Conservation (phyloP, 1,140 invertebrate genomes). For the Nasonia vitripennis region DNA sequence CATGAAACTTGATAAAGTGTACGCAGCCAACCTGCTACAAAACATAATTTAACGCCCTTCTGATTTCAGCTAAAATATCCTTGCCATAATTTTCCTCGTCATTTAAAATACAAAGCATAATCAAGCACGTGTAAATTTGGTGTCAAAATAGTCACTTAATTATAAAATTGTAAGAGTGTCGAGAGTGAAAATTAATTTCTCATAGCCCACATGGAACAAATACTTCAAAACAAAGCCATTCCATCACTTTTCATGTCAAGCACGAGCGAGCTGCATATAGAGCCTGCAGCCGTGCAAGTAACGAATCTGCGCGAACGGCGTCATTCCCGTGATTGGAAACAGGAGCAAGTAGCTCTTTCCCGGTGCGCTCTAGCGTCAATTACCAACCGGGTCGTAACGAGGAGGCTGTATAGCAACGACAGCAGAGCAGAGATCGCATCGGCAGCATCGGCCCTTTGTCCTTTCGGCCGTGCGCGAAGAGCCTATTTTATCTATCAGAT, state of each 20-base stretch:
- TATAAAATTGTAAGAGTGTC: too few relatives aligned
- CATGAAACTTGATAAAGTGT: too few relatives aligned
- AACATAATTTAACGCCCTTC: too few relatives aligned
- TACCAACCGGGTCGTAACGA: neutral
- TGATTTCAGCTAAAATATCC: too few relatives aligned
- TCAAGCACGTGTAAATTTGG: too few relatives aligned
- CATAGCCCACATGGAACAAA: too few relatives aligned
- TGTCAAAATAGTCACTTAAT: too few relatives aligned
- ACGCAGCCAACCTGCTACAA: too few relatives aligned
- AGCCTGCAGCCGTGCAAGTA: neutral
- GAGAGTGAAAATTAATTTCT: too few relatives aligned
- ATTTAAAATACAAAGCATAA: too few relatives aligned
- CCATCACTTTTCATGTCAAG: neutral
- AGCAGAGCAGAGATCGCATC: neutral
- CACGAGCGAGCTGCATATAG: neutral
- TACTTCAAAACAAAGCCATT: too few relatives aligned
- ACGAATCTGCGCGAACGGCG: neutral
- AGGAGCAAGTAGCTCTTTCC: neutral
- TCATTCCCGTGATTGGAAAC: conserved; percentile 36
- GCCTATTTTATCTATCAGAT: neutral
- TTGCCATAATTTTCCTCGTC: too few relatives aligned
- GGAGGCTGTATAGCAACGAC: neutral
- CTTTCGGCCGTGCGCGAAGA: neutral
- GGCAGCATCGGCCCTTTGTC: conserved; percentile 2
- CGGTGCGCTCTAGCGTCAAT: conserved; percentile 17